Evolutionary conservation across 2,888 invertebrate species (phyloP).

Genomic region (Caenorhabditis sulstoni): DNA sequence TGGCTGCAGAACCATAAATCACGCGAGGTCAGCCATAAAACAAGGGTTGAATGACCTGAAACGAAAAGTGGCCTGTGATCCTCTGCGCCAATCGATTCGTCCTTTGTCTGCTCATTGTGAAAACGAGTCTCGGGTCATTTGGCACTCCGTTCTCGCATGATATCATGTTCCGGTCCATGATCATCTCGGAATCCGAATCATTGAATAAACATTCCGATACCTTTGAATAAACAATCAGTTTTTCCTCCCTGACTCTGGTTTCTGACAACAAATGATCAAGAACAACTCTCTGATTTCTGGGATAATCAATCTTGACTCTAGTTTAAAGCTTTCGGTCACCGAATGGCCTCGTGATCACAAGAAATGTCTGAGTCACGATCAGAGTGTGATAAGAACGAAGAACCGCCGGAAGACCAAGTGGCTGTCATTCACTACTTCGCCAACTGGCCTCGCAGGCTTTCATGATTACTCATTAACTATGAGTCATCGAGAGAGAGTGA

Average conservation of each 20-base stretch:
- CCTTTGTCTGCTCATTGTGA: neutral
- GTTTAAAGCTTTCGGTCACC: slow-evolving; percentile 25
- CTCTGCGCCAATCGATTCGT: slow-evolving; percentile 6
- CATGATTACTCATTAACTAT: slow-evolving; percentile 22
- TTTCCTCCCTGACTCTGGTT: too few relatives aligned
- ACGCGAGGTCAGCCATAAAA: too few relatives aligned
- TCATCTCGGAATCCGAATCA: neutral
- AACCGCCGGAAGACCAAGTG: slow-evolving; percentile 28
- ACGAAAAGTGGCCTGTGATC: neutral
- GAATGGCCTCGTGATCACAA: slow-evolving; percentile 12
- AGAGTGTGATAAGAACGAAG: slow-evolving; percentile 33
- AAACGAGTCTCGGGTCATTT: slow-evolving; percentile 8
- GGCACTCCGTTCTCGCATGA: slow-evolving; percentile 18
- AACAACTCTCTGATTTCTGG: neutral
- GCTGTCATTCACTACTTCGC: slow-evolving; percentile 37
- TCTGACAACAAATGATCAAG: neutral
- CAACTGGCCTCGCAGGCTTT: slow-evolving; percentile 17
- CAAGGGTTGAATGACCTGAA: neutral
- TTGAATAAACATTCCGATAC: neutral
- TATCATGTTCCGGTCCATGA: slow-evolving; percentile 47
- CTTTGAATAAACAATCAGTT: neutral
- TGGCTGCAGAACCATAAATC: too few relatives aligned
- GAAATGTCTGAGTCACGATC: slow-evolving; percentile 13
- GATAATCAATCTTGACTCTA: slow-evolving; percentile 1
- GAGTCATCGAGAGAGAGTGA: slow-evolving; percentile 23